Percentiles rank a stretch among this genome's conserved stretches.
These are phyloP conservation scores for Melanotaenia parkinsoni DNA, from an alignment of 2,797 vertebrate genomes.

Conservation along the genomic window DNA sequence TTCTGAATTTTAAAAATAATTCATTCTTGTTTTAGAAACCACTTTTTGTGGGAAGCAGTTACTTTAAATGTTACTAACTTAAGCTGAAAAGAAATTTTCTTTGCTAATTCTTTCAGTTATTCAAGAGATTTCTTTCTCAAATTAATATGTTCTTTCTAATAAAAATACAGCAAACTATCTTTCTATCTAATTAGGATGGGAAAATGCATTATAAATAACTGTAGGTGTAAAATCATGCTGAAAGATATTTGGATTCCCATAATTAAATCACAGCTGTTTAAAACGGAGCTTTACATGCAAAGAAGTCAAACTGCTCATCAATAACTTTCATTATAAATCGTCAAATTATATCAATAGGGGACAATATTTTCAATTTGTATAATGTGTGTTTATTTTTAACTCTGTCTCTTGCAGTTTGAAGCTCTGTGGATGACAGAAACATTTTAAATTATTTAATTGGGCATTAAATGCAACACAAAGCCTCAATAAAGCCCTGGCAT, in stretches of 20 bases:
- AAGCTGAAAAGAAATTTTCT: slow-evolving; percentile 1
- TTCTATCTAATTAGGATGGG: too few species aligned
- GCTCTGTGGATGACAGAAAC: too few species aligned
- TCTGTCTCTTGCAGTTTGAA: neutral
- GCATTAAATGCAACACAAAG: slow-evolving; percentile 12
- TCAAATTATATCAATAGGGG: neutral
- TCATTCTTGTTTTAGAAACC: too few species aligned
- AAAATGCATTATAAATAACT: too few species aligned
- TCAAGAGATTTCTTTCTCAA: neutral
- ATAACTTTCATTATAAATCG: neutral
- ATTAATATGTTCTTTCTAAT: too few species aligned
- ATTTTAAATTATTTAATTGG: neutral
- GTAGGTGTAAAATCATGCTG: too few species aligned
- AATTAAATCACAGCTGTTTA: too few species aligned
- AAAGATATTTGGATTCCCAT: too few species aligned
- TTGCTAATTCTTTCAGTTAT: neutral
- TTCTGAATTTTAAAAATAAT: too few species aligned
- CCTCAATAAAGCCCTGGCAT: slow-evolving; percentile 23
- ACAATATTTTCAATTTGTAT: slow-evolving; percentile 38
- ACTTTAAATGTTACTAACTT: neutral
- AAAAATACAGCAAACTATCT: too few species aligned
- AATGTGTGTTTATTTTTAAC: neutral
- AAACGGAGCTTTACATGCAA: too few species aligned
- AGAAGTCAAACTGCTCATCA: neutral
- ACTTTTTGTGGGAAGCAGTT: neutral